Conservation (phyloP, 2,888 invertebrate species). For the Diogma glabrata region DNA sequence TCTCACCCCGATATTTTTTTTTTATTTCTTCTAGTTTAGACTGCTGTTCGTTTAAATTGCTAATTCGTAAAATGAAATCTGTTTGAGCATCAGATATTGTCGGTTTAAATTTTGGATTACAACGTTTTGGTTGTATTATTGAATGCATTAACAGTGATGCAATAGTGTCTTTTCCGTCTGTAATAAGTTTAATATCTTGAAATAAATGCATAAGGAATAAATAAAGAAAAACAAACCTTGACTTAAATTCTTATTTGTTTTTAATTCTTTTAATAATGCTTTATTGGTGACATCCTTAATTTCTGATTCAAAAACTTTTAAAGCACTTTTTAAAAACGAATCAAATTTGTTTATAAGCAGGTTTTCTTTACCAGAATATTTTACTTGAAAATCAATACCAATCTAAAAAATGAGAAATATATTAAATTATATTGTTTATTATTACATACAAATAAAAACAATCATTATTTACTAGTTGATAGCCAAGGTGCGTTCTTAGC, state of each 20-base stretch:
- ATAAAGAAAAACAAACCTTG: background rate
- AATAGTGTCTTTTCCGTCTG: background rate
- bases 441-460: too few species aligned
- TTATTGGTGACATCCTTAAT: conserved; percentile 9
- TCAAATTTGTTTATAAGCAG: background rate
- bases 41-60: conserved; percentile 1
- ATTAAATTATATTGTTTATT: too few species aligned
- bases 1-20: background rate
- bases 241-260: background rate
- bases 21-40: conserved; percentile 5
- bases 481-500: too few species aligned
- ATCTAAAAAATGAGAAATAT: conserved; percentile 8
- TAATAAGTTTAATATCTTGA: background rate
- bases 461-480: too few species aligned
- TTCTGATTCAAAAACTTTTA: conserved; percentile 5
- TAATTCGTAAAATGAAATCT: conserved; percentile 9
- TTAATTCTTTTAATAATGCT: background rate
- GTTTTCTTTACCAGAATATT: conserved; percentile 5
- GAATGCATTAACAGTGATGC: background rate
- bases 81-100: background rate
- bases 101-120: background rate
- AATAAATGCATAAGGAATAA: background rate
- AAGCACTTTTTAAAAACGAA: too few species aligned
- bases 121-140: background rate
- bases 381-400: conserved; percentile 3